Base-by-base conservation (phyloP, 2,797 vertebrate genomes). In the Podarcis siculus region DNA sequence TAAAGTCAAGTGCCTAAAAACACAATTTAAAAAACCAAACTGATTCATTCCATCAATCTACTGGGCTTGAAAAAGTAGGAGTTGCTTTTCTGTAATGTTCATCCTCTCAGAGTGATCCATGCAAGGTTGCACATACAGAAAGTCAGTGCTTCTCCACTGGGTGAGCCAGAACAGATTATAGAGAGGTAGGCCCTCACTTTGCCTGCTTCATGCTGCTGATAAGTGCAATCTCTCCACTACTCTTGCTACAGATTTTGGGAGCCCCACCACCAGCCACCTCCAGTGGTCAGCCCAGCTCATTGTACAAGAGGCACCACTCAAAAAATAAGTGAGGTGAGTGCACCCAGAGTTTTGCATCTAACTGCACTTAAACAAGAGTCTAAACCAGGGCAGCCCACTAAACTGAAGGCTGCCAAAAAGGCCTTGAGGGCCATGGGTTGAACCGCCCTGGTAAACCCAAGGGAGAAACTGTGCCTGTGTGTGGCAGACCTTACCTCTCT, bases 1-100 rank as follows among this genome's bases (percentile, higher is more conserved):
- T 94, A 99, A 97, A 66, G 99, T 99, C 96, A 99, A 97, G 91
- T 99, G 99, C 95, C 99, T 99, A 95, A 83, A 95, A 94, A 79
- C 81, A 94, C 32, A 87, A 55, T 55, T 55, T 35, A 83, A 82
- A 61, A 64, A 89, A 19, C 84, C 88, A 64, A 12, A 92, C 83
- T 1, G 75, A 72, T 91, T 95, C 32, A 87, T 72, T 92, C 92
- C n/a, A 85, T 1, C 81, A 87, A 61, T 55, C 30, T 72, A 13
- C 27, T 32, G 45, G 32, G 4, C 19, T 71, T 71, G 25, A 37
- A 61, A 79, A 75, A 67, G n/a, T 35, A 83, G 35, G 35, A 66
- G 37, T 55, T 30, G 8, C 49, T 64, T 83, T 88, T 45, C 61
- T 35, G 3, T 72, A 49, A 35, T 8, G 32, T 79, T 81, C 32